Evolutionary conservation across 1,140 invertebrate species (phyloP), one percentile per base, ranked within the genome.

Genomic region (Drosophila mauritiana): DNA sequence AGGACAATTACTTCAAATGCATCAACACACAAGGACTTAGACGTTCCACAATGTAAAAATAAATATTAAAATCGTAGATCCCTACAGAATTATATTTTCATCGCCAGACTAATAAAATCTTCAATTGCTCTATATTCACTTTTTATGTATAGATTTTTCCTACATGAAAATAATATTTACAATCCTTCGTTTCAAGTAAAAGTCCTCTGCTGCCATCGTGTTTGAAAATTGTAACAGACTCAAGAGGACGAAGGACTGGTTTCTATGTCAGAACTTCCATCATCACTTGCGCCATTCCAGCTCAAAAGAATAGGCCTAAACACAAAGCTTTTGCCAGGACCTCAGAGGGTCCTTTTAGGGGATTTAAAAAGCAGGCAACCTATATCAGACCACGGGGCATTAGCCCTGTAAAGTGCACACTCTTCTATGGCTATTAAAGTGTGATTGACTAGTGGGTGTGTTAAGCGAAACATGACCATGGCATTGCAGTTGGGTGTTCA

Each of bases 391-490:
- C n/a, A 49, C n/a, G 4, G 8, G 27, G 25, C 5, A 17, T n/a
- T 27, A 48, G 4, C n/a, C 48, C 48, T 5, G 1, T 2, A 34
- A 10, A 3, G 48, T 34, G 27, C 27, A 34, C 31, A 36, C 15
- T 20, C 49, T 27, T 37, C 31, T 48, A 22, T 52, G n/a, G 36
- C 36, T 8, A 27, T 22, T 25, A 13, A 61, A 17, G 15, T n/a
- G 42, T 31, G 58, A 12, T 65, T 59, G 63, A 25, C 63, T 51
- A 59, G 46, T 72, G 56, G 56, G 63, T 62, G 67, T 63, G 58
- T 67, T 64, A 89, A 84, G 67, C 83, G 70, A 76, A 80, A 83
- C 64, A 78, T 77, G 81, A 75, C 58, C 70, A 63, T 79, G 63
- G 80, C 72, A 69, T 75, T 79, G 80, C 78, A 78, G n/a, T 76